These are phyloP conservation scores for Nebria brevicollis DNA, from an alignment of 2,888 invertebrate genomes.

Conservation along the genomic window DNA sequence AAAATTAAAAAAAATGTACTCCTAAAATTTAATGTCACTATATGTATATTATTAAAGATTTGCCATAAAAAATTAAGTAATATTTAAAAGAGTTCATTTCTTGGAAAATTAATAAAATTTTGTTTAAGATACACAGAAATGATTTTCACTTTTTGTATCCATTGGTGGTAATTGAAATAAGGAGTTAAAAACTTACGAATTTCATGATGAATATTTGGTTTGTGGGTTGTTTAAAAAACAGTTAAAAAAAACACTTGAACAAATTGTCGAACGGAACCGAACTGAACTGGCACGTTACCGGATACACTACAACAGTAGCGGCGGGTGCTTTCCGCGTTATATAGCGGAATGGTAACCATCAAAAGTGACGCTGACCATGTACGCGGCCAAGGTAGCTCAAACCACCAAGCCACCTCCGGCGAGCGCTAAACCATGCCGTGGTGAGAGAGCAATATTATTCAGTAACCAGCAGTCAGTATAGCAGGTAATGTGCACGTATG, in stretches of 20 bases:
- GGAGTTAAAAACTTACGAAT: slow-evolving; percentile 34
- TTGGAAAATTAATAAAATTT: no score
- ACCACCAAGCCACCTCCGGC: slow-evolving; percentile 16
- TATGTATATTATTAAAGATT: no score
- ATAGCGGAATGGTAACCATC: slow-evolving; percentile 34
- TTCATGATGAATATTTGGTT: slow-evolving; percentile 33
- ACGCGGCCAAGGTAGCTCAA: slow-evolving; percentile 32
- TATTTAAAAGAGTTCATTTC: no score
- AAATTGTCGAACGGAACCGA: slow-evolving; percentile 26
- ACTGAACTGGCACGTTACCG: slow-evolving; percentile 40
- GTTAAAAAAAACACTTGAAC: slow-evolving; percentile 16
- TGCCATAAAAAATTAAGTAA: no score
- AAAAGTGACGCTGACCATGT: slow-evolving; percentile 28
- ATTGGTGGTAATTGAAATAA: not conserved
- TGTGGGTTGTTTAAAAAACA: not conserved
- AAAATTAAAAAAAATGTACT: not conserved
- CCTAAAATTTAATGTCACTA: not conserved
- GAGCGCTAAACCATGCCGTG: not conserved
- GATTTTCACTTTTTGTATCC: not conserved
- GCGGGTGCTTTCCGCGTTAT: slow-evolving; percentile 37
- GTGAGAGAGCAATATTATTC: slow-evolving; percentile 2
- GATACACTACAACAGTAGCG: slow-evolving; percentile 41
- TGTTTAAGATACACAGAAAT: no score
- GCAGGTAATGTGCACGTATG: not conserved
- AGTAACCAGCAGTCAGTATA: not conserved